phyloP scores from a whole-genome alignment of 2,113 vertebrate species.

The Sarotherodon lohbergeri region DNA sequence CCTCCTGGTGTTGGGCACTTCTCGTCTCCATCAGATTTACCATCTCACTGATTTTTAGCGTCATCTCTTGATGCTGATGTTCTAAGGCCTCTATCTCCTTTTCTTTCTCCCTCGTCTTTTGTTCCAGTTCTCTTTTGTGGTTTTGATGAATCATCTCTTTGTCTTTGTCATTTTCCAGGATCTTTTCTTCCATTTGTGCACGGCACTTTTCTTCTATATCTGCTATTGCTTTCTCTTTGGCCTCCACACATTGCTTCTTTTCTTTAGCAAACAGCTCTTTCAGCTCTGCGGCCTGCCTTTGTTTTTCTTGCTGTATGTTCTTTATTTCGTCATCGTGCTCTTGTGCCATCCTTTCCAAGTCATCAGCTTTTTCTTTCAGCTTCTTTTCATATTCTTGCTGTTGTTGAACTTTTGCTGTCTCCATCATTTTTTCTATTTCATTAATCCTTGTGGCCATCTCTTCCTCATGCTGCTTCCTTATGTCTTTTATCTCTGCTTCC shows the following conservation, averaged over 20 bases:
- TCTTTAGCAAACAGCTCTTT: constrained; percentile 12
- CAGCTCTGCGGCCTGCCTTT: constrained; percentile 8
- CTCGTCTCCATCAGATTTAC: not conserved
- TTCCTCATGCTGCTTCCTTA: not conserved
- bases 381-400: constrained; percentile 2
- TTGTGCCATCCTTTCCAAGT: not conserved
- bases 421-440: not conserved
- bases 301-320: not conserved
- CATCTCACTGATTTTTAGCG: not conserved
- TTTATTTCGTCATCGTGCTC: not conserved
- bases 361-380: constrained; percentile 9
- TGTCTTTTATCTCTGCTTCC: not conserved
- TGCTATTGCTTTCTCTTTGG: constrained; percentile 10
- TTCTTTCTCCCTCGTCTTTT: constrained; percentile 19
- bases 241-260: not conserved
- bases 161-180: constrained; percentile 19
- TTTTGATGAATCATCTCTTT: not conserved
- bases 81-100: constrained; percentile 3
- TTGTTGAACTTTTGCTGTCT: not conserved
- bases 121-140: not conserved
- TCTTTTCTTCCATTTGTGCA: not conserved
- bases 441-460: not conserved
- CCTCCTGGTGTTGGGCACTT: not conserved
- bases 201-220: not conserved
- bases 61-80: constrained; percentile 1